Evolutionary conservation across 2,797 vertebrate genomes (phyloP).

Genomic region (Protonibea diacanthus): DNA sequence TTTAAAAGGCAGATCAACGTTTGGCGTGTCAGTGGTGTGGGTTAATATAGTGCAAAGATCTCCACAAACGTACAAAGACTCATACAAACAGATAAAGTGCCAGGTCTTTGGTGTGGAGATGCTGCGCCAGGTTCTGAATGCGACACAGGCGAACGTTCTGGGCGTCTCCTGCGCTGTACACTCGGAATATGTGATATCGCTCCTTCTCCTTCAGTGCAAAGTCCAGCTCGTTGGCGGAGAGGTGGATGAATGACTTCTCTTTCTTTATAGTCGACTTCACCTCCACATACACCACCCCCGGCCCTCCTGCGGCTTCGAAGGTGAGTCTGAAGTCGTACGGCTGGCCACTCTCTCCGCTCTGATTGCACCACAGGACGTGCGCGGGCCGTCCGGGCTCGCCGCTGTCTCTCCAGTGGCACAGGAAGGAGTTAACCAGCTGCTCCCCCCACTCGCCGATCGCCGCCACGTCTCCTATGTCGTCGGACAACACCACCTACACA

Average conservation of each 20-base stretch:
- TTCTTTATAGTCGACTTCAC: slow-evolving; percentile 85
- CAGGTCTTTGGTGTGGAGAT: slow-evolving; percentile 86
- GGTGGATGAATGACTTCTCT: slow-evolving; percentile 83
- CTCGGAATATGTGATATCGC: slow-evolving; percentile 83
- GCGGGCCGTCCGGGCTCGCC: slow-evolving; percentile 56
- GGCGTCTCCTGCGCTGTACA: slow-evolving; percentile 84
- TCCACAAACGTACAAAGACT: background rate
- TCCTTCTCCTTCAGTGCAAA: slow-evolving; percentile 84
- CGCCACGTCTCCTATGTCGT: slow-evolving; percentile 63
- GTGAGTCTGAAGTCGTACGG: slow-evolving; percentile 85
- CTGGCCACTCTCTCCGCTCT: slow-evolving; percentile 82
- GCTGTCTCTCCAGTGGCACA: slow-evolving; percentile 82
- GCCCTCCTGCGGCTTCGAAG: slow-evolving; percentile 31
- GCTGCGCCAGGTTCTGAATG: slow-evolving; percentile 86
- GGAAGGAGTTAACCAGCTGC: slow-evolving; percentile 85
- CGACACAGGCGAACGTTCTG: slow-evolving; percentile 82
- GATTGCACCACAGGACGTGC: slow-evolving; percentile 82
- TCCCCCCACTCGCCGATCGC: slow-evolving; percentile 86
- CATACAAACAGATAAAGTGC: slow-evolving; percentile 84
- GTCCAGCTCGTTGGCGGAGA: slow-evolving; percentile 87
- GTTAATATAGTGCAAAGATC: slow-evolving; percentile 32
- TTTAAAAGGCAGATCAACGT: slow-evolving; percentile 18
- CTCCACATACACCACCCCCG: slow-evolving; percentile 80
- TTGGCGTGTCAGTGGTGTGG: background rate
- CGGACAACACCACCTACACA: slow-evolving; percentile 70